Percentiles rank a stretch among this genome's conserved stretches.
Evolutionary conservation across 30 jellyfish, hydroid and myxozoan genomes (phyloP).

Genomic region (Cassiopea xamachana): DNA sequence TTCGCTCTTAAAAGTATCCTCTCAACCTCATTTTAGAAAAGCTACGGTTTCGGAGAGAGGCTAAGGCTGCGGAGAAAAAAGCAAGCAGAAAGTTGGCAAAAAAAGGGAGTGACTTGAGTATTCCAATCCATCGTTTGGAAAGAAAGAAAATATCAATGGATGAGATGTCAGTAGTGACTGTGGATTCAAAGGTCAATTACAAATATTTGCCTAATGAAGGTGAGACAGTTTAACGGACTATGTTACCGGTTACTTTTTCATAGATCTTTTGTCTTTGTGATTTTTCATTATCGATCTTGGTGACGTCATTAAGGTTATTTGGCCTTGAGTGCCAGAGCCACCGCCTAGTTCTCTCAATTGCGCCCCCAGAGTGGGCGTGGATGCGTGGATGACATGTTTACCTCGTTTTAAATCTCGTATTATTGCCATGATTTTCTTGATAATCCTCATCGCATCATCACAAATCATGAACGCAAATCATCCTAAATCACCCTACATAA

Average conservation of each 20-base stretch:
- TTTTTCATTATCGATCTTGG: no score
- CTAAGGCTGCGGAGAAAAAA: constrained; percentile 35
- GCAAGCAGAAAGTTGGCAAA: constrained; percentile 40
- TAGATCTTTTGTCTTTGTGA: no score
- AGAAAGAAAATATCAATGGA: constrained; percentile 66
- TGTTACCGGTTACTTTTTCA: no score
- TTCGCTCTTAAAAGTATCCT: background rate
- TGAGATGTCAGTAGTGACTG: constrained; percentile 66
- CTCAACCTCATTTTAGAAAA: background rate
- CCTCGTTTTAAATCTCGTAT: no score
- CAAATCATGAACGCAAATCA: background rate
- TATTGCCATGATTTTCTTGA: background rate
- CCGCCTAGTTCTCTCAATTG: no score
- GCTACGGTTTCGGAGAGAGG: constrained; percentile 11
- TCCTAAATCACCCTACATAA: background rate
- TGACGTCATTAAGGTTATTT: no score
- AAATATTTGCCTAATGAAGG: background rate
- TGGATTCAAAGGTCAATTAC: constrained; percentile 53
- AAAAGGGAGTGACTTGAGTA: constrained; percentile 39
- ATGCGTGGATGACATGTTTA: no score
- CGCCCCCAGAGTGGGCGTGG: no score
- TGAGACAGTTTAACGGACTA: no score
- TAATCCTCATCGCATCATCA: background rate
- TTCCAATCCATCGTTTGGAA: constrained; percentile 16
- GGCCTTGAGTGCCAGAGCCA: no score